phyloP scores from a whole-genome alignment of 1,140 invertebrate genomes.

The Lutraria rhynchaena region DNA sequence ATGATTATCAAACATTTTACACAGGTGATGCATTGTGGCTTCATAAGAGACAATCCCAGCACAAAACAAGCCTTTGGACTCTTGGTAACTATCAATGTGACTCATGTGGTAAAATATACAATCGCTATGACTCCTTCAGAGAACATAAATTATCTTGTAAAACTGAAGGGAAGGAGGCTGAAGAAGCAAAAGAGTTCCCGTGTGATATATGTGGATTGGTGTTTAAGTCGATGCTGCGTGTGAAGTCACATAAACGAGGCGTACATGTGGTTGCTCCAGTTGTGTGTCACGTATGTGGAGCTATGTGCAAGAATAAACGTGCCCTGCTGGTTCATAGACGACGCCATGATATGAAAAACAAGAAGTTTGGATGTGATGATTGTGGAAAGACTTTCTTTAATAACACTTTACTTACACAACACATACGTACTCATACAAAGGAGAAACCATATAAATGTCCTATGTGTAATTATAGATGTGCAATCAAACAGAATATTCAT shows the following conservation, averaged over 20 bases:
- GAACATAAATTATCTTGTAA: constrained; percentile 26
- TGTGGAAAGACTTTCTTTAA: constrained; percentile 25
- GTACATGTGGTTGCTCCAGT: background rate
- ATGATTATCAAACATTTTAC: too few relatives aligned
- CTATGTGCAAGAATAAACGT: constrained; percentile 27
- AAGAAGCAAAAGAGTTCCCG: background rate
- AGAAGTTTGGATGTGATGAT: constrained; percentile 12
- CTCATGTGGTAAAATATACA: background rate
- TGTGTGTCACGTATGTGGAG: constrained; percentile 13
- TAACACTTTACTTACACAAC: background rate
- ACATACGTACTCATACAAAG: constrained; percentile 32
- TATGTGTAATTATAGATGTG: constrained; percentile 13
- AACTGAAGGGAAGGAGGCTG: background rate
- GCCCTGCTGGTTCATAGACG: background rate
- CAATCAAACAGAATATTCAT: constrained; percentile 29
- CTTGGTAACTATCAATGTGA: background rate
- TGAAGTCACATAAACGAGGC: background rate
- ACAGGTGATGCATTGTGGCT: background rate
- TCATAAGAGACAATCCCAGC: background rate
- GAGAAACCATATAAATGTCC: constrained; percentile 29
- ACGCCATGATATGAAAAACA: constrained; percentile 23
- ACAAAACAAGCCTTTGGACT: background rate
- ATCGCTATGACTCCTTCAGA: constrained; percentile 6
- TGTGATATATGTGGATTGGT: constrained; percentile 16
- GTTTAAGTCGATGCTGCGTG: constrained; percentile 9